Base-by-base conservation (phyloP, 2,888 invertebrate species). In the Lasioglossum oenotherae region DNA sequence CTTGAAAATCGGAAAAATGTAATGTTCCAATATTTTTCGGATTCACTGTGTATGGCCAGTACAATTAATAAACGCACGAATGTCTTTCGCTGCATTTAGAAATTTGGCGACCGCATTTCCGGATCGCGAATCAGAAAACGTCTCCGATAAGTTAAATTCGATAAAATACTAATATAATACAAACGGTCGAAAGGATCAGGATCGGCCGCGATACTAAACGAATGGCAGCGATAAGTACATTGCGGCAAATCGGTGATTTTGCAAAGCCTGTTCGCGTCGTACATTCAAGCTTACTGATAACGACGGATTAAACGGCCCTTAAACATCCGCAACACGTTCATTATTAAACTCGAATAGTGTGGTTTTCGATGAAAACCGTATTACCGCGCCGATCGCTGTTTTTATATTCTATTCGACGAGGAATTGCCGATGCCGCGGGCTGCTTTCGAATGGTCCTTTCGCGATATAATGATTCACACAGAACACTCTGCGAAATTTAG, bases 381-480 rank as follows among this genome's bases (percentile, higher is more conserved):
- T 76, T 76, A 49, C 46, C 31, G 69, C 10, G 38, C 31, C 75
- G 67, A 72, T 76, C 77, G 76, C 16, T 64, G 2, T 64, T 87
- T 85, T 87, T 78, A 80, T 77, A 85, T 82, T 80, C 72, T 12
- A 75, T 80, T 78, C 49, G 53, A 44, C 27, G 79, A 74, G 57
- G 82, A 81, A 87, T 88, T 77, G 79, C 80, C 78, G 23, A 81
- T 71, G 64, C 64, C 78, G n/a, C 16, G 69, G 77, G 57, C 10
- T 6, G n/a, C n/a, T 57, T 87, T 85, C 80, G 76, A 87, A 85
- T 79, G 81, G 79, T 78, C 64, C 73, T 85, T 85, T 80, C 57
- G 74, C 74, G 78, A 85, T 85, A 74, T 80, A 88, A 87, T 78
- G 81, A 67, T 82, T 79, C 82, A 82, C 81, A 31, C 72, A 87